phyloP scores from a whole-genome alignment of 1,140 invertebrate species.

The Halictus rubicundus region DNA sequence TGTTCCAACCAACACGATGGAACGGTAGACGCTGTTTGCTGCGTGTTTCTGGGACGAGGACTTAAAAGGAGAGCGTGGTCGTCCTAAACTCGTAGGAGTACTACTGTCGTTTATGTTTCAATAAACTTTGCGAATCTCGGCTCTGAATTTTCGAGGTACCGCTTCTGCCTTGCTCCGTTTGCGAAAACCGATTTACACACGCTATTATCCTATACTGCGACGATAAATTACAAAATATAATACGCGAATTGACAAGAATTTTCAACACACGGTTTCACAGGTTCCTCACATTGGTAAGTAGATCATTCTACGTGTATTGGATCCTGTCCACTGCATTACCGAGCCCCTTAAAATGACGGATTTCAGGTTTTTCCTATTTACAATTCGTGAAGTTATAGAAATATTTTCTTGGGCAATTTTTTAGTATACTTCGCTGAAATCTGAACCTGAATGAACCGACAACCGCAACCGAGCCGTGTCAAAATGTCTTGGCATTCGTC shows the following conservation, averaged over 20 bases:
- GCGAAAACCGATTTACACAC: neutral
- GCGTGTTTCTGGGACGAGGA: constrained; percentile 17
- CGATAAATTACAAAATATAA: neutral
- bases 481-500: no score
- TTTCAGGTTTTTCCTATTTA: no score
- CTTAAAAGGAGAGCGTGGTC: constrained; percentile 30
- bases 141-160: neutral
- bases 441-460: no score
- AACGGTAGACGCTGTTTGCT: neutral
- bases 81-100: constrained; percentile 23
- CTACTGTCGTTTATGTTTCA: constrained; percentile 5
- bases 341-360: no score
- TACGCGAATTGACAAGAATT: neutral
- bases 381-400: no score
- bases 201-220: no score
- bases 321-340: no score
- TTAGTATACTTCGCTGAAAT: no score
- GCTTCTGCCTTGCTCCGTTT: neutral
- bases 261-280: neutral
- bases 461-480: no score
- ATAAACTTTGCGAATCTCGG: neutral
- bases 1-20: constrained; percentile 11
- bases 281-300: neutral
- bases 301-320: no score
- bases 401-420: no score